These are phyloP conservation scores for Deilephila porcellus DNA, from an alignment of 2,888 invertebrate genomes.

Conservation along the genomic window DNA sequence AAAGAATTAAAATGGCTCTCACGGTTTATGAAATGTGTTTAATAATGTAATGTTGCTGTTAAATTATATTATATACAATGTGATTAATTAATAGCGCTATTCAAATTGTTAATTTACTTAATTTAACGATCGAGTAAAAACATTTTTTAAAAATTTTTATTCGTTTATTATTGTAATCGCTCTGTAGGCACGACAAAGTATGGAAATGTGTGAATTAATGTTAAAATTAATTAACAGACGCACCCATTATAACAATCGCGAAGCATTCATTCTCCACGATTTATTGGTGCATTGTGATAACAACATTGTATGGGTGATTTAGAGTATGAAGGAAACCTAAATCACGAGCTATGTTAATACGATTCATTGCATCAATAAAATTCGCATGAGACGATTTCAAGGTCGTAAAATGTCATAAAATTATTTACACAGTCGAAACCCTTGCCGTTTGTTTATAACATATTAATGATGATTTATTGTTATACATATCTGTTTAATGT, in stretches of 20 bases:
- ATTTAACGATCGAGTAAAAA: conserved; percentile 14
- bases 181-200: neutral
- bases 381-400: conserved; percentile 70
- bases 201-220: conserved; percentile 14
- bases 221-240: conserved; percentile 36
- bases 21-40: too few relatives aligned
- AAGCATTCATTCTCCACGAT: conserved; percentile 53
- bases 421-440: conserved; percentile 73
- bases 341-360: conserved; percentile 60
- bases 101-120: too few relatives aligned
- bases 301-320: conserved; percentile 62
- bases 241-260: conserved; percentile 47
- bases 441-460: conserved; percentile 73
- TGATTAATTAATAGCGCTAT: too few relatives aligned
- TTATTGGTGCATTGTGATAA: conserved; percentile 58
- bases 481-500: conserved; percentile 77
- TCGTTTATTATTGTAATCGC: neutral
- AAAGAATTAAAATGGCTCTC: too few relatives aligned
- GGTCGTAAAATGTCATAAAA: conserved; percentile 72
- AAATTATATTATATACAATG: too few relatives aligned
- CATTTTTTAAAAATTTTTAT: conserved; percentile 19
- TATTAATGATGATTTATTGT: conserved; percentile 79
- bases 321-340: conserved; percentile 61
- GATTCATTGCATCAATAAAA: conserved; percentile 69
- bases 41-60: too few relatives aligned